Evolutionary conservation across 2,797 vertebrate genomes (phyloP).

Genomic region (Loriculus beryllinus): DNA sequence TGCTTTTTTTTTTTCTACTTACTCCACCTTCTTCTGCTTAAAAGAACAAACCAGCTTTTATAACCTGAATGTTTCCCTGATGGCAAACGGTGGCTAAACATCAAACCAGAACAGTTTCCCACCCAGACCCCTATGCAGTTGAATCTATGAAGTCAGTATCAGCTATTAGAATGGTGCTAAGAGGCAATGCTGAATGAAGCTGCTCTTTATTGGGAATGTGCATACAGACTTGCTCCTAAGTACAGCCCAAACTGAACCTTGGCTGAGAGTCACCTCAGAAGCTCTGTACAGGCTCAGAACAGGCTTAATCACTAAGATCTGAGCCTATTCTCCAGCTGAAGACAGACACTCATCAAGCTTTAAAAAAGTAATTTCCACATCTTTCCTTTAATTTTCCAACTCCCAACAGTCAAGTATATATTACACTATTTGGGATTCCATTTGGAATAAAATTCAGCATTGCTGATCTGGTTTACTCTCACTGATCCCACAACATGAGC

Average conservation of each 20-base stretch:
- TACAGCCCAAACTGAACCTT: background rate
- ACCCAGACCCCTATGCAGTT: background rate
- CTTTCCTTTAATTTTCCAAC: background rate
- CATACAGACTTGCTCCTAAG: background rate
- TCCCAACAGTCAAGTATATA: background rate
- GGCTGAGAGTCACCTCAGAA: background rate
- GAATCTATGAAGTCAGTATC: accelerated
- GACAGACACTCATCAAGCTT: background rate
- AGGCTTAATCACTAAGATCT: background rate
- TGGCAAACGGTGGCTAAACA: background rate
- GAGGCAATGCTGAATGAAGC: background rate
- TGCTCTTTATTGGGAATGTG: background rate
- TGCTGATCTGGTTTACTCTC: background rate
- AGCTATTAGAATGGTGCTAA: background rate
- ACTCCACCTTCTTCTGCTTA: background rate
- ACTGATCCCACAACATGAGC: background rate
- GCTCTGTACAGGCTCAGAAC: background rate
- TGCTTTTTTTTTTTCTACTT: background rate
- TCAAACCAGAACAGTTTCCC: background rate
- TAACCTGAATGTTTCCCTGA: background rate
- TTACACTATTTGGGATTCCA: background rate
- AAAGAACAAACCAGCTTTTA: background rate
- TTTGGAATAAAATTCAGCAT: background rate
- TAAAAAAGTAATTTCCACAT: background rate
- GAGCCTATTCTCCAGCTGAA: background rate